A percentile compares a stretch with the other conserved stretches of the same genome.
These are phyloP conservation scores for Scatophagus argus DNA, from an alignment of 2,113 vertebrate genomes.

Conservation along the genomic window DNA sequence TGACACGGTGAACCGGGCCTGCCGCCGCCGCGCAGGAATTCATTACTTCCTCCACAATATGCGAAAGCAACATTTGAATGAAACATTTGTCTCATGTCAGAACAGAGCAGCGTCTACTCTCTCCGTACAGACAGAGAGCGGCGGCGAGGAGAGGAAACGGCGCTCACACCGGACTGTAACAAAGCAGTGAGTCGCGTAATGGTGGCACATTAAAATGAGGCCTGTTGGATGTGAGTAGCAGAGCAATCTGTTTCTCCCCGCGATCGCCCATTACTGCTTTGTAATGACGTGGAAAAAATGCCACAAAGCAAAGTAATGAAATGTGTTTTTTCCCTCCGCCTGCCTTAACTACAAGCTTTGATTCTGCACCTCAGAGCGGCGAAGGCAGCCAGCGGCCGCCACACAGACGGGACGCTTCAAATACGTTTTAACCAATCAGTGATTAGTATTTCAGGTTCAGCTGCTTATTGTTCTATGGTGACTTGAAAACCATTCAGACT, in stretches of 20 bases:
- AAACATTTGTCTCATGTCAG: constrained; percentile 99
- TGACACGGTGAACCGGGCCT: constrained; percentile 93
- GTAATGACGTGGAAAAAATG: constrained; percentile 72
- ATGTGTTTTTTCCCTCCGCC: constrained; percentile 63
- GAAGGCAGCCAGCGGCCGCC: constrained; percentile 10
- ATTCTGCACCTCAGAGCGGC: constrained; percentile 20
- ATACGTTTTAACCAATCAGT: background rate
- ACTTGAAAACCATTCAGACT: background rate
- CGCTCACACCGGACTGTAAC: constrained; percentile 75
- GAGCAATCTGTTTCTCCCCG: constrained; percentile 79
- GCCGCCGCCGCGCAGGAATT: constrained; percentile 88
- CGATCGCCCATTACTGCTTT: constrained; percentile 73
- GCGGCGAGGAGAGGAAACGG: constrained; percentile 42
- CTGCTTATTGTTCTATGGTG: background rate
- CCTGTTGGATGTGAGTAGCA: constrained; percentile 75
- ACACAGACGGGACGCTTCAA: background rate
- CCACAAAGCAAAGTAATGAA: constrained; percentile 73
- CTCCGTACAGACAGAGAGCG: constrained; percentile 74
- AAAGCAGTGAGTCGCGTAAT: constrained; percentile 70
- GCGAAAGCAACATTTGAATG: constrained; percentile 98
- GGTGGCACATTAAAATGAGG: constrained; percentile 81
- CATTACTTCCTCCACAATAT: constrained; percentile 97
- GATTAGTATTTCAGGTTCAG: background rate
- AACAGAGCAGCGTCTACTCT: constrained; percentile 87
- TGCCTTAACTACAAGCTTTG: constrained; percentile 52